These are phyloP conservation scores for Pteronura brasiliensis DNA, from an alignment of 2,113 vertebrate genomes.

Conservation along the genomic window DNA sequence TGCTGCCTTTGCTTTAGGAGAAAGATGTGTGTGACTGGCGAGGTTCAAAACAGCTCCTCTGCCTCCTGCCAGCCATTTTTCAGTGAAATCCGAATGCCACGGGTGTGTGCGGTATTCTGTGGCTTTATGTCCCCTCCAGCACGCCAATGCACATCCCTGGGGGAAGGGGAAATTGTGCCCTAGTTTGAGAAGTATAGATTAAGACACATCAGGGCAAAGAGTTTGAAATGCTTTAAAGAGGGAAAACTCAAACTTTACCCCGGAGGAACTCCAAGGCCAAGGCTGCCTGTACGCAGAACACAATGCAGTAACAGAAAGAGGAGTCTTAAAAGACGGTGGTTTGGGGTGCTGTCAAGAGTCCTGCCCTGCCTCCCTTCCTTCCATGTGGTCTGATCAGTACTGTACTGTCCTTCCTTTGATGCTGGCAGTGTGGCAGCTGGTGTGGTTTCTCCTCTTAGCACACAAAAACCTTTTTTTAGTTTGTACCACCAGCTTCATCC, in stretches of 20 bases:
- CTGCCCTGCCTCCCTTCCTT: neutral
- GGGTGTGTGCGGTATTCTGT: rapidly evolving
- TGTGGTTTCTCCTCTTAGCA: neutral
- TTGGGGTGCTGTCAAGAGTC: neutral
- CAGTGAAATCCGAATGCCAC: neutral
- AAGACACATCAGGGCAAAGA: neutral
- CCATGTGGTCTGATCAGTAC: neutral
- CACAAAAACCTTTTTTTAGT: neutral
- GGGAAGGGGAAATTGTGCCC: neutral
- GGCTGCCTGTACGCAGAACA: neutral
- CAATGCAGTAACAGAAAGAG: neutral
- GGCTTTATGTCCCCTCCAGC: neutral
- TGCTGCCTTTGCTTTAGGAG: neutral
- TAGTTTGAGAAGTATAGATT: neutral
- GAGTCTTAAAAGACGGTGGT: neutral
- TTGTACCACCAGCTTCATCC: neutral
- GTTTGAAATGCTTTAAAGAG: constrained; percentile 17
- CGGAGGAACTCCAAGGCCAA: neutral
- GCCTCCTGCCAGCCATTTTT: neutral
- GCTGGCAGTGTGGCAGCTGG: rapidly evolving
- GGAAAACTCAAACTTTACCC: neutral
- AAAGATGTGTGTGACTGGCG: neutral
- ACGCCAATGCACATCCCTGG: neutral
- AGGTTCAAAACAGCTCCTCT: neutral
- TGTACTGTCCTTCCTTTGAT: neutral